phyloP scores from a whole-genome alignment of 2,113 vertebrate species.

The Trochalopteron elliotii region DNA sequence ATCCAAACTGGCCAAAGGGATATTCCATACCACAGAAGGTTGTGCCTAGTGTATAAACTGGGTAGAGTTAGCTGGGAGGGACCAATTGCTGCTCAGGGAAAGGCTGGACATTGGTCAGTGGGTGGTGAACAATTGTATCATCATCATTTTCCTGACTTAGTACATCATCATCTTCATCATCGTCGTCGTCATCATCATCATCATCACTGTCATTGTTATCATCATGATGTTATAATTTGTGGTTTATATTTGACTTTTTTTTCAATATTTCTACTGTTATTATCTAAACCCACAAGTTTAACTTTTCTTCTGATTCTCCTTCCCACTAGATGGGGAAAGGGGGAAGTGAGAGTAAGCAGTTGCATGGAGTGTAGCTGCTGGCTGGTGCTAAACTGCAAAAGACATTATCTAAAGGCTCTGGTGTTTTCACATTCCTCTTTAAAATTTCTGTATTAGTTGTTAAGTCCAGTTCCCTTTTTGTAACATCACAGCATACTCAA shows the following conservation, averaged over 20 bases:
- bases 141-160: background rate
- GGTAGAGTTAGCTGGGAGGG: background rate
- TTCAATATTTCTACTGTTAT: background rate
- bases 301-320: background rate
- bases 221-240: background rate
- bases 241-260: background rate
- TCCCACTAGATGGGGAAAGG: background rate
- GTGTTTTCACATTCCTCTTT: background rate
- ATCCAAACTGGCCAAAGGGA: background rate
- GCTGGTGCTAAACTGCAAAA: background rate
- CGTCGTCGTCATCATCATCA: too few relatives aligned
- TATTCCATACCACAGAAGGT: rapidly evolving
- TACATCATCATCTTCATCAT: too few relatives aligned
- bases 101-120: too few relatives aligned
- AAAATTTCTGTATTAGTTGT: background rate
- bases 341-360: background rate
- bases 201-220: rapidly evolving
- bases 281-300: background rate
- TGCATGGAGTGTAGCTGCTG: background rate
- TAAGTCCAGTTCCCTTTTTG: background rate
- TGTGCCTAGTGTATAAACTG: background rate
- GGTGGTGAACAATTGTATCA: background rate
- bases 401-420: background rate
- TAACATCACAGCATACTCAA: background rate
- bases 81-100: background rate